phyloP scores from a whole-genome alignment of 2,888 invertebrate genomes.

The Carcina quercana region DNA sequence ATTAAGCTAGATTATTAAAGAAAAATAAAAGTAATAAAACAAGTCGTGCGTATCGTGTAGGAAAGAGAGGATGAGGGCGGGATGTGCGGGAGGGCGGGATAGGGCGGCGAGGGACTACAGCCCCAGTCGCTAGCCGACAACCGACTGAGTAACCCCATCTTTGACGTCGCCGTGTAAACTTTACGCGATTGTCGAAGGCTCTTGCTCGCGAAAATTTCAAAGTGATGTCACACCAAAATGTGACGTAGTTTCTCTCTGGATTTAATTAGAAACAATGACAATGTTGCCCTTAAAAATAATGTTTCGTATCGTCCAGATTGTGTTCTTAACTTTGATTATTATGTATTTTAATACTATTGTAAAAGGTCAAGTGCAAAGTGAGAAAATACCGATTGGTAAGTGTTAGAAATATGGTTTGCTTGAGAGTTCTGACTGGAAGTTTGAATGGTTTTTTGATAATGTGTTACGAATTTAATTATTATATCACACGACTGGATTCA shows the following conservation, averaged over 20 bases:
- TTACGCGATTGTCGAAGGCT: slow-evolving; percentile 12
- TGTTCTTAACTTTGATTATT: slow-evolving; percentile 32
- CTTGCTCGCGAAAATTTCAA: slow-evolving; percentile 21
- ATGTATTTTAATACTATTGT: slow-evolving; percentile 32
- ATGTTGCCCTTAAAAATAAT: slow-evolving; percentile 33
- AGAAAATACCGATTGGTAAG: slow-evolving; percentile 48
- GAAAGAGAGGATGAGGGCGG: slow-evolving; percentile 37
- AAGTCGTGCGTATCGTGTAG: slow-evolving; percentile 55
- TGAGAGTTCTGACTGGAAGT: slow-evolving; percentile 4
- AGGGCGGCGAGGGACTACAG: slow-evolving; percentile 31
- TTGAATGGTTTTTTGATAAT: too few relatives aligned
- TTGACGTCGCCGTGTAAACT: slow-evolving; percentile 15
- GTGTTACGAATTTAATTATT: too few relatives aligned
- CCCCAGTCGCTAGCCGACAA: slow-evolving; percentile 45
- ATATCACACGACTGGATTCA: too few relatives aligned
- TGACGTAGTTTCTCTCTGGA: slow-evolving; percentile 22
- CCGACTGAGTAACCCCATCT: slow-evolving; percentile 28
- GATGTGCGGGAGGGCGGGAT: slow-evolving; percentile 31
- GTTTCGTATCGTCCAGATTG: slow-evolving; percentile 32
- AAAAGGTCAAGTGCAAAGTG: slow-evolving; percentile 25
- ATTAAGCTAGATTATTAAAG: slow-evolving; percentile 66
- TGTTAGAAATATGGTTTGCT: slow-evolving; percentile 12
- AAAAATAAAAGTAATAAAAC: slow-evolving; percentile 68
- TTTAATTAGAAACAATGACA: slow-evolving; percentile 11
- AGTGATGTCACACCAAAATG: slow-evolving; percentile 27